Conservation (phyloP, 1,140 invertebrate genomes). For the Cydia amplana region DNA sequence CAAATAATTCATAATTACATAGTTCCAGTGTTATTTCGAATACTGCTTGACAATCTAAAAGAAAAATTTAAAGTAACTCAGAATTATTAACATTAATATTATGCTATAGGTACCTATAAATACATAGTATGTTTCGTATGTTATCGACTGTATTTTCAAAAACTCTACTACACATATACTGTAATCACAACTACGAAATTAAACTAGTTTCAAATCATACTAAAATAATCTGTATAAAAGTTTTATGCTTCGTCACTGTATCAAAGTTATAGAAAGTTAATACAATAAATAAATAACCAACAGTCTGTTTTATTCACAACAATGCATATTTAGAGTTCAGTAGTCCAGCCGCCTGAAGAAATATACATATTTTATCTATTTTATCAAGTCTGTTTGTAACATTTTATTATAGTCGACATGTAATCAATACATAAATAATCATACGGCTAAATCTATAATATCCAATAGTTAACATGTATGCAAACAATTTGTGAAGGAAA, state of each 20-base stretch:
- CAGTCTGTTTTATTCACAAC: constrained; percentile 2
- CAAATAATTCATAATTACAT: constrained; percentile 10
- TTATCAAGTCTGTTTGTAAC: constrained; percentile 11
- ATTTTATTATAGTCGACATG: constrained; percentile 17
- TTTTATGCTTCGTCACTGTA: background rate
- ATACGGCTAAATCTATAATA: constrained; percentile 39
- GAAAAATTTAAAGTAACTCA: constrained; percentile 21
- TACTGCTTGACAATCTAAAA: constrained; percentile 20
- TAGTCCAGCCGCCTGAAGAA: constrained; percentile 25
- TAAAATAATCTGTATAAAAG: constrained; percentile 16
- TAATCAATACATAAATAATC: constrained; percentile 30
- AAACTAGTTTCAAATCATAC: constrained; percentile 19
- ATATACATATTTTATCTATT: constrained; percentile 18
- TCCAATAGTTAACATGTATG: constrained; percentile 71
- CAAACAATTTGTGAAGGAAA: constrained; percentile 95
- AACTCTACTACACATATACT: constrained; percentile 30
- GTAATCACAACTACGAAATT: constrained; percentile 31
- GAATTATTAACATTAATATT: constrained; percentile 24
- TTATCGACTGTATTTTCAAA: constrained; percentile 28
- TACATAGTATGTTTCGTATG: constrained; percentile 21
- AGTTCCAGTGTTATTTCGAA: background rate
- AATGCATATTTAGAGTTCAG: constrained; percentile 13
- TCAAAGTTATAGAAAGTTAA: constrained; percentile 7
- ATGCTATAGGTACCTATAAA: constrained; percentile 30
- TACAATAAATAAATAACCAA: constrained; percentile 14